Base-by-base conservation (phyloP, 2,888 invertebrate species). In the Trichogramma evanescens region DNA sequence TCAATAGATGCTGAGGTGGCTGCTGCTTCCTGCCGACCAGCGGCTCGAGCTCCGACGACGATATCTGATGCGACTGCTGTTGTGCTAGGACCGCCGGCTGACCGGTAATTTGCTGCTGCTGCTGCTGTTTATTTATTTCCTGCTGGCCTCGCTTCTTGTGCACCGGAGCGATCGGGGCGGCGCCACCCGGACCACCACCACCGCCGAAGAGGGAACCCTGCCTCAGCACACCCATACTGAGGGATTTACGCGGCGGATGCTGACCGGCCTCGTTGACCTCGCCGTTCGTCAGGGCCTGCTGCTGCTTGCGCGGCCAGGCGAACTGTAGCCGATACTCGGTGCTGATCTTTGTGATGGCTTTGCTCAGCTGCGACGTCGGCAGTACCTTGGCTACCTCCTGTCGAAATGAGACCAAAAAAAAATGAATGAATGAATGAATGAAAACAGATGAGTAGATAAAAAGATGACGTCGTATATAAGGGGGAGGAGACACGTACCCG, bases 261-360 rank as follows among this genome's bases (percentile, higher is more conserved):
- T 63, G 78, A 73, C 6, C 83, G 81, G 6, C 76, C 79, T 61
- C 80, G 81, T 91, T 45, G 4, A 51, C 13, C 6, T 62, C 64
- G 26, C 63, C 62, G 48, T 65, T 65, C 9, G 61, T 63, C 50
- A 65, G 50, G n/a, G 50, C 50, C 1, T 53, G 40, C 50, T 62
- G 81, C 78, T 66, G 49, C 78, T 79, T 79, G 79, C 76, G 81
- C 80, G 93, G 93, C 93, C 93, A 93, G 70, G 91, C 91, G 82
- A 91, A 93, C 83, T 93, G 91, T 78, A 92, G 86, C 72, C 89
- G 86, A 82, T 93, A 93, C 82, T 93, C 93, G 70, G 92, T 91
- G 82, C 89, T 87, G 80, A 86, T 84, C 79, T 86, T 84, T 72
- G 85, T 83, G 78, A 89, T 82, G 81, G 86, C 82, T 82, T 89